Percentiles rank a stretch among this genome's conserved stretches.
These are phyloP conservation scores for Drosophila parabipectinata DNA, from an alignment of 1,140 invertebrate species.

Conservation along the genomic window DNA sequence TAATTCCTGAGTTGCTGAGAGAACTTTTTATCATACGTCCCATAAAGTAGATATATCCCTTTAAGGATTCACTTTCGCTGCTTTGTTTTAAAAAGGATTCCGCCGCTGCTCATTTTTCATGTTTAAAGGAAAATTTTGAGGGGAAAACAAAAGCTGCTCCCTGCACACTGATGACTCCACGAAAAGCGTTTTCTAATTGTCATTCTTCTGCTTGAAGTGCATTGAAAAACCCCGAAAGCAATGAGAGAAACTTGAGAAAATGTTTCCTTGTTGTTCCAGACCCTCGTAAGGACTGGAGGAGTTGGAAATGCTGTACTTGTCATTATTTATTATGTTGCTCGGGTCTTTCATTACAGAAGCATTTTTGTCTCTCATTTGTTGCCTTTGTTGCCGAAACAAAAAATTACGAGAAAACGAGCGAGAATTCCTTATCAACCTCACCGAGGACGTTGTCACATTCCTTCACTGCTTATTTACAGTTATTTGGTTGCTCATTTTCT, in stretches of 20 bases:
- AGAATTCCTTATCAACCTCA: slow-evolving; percentile 48
- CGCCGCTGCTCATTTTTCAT: slow-evolving; percentile 43
- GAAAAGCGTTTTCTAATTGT: slow-evolving; percentile 53
- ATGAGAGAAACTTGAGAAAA: slow-evolving; percentile 29
- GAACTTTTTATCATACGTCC: slow-evolving; percentile 22
- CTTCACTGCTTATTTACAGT: slow-evolving; percentile 72
- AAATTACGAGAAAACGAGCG: slow-evolving; percentile 21
- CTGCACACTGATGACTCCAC: slow-evolving; percentile 21
- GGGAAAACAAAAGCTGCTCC: slow-evolving; percentile 9
- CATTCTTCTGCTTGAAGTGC: slow-evolving; percentile 38
- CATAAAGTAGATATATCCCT: not conserved
- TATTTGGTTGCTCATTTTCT: slow-evolving; percentile 63
- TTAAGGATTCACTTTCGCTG: slow-evolving; percentile 5
- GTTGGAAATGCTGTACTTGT: slow-evolving; percentile 51
- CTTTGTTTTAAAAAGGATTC: slow-evolving; percentile 17
- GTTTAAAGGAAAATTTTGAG: slow-evolving; percentile 16
- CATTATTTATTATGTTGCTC: slow-evolving; percentile 82
- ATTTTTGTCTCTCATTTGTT: slow-evolving; percentile 76
- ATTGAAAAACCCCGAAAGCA: slow-evolving; percentile 39
- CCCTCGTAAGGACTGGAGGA: slow-evolving; percentile 7
- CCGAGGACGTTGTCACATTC: slow-evolving; percentile 57
- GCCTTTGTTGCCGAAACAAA: slow-evolving; percentile 41
- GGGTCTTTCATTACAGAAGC: slow-evolving; percentile 78
- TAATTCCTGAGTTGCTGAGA: not conserved
- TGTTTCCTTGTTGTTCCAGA: not conserved